Base-by-base conservation (phyloP, 2,797 vertebrate species). In the Alouatta caraya region DNA sequence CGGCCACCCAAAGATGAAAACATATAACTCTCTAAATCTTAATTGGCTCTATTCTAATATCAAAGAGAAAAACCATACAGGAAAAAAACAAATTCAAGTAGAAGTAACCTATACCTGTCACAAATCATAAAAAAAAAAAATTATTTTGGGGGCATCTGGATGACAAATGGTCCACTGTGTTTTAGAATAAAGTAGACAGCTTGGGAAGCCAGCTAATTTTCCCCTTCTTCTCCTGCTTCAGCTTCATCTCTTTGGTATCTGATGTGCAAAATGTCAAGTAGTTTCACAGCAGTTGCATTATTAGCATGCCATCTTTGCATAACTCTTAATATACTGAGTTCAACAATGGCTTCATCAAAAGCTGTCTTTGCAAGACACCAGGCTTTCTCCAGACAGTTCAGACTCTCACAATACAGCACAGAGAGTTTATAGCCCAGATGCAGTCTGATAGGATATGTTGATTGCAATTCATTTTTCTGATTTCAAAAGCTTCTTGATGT, bases 221-320 rank as follows among this genome's bases (percentile, higher is more conserved):
- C 48, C 10, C 44, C 19, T n/a, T 81, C 85, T 33, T 64, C 44
- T 81, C 17, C 46, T n/a, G 3, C 24, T 73, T 88, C 15, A 12
- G 17, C 30, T 52, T 67, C 10, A 4, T 42, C 5, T 73, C 42
- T 46, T 73, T 76, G 24, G n/a, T 48, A 75, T 76, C 30, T 10
- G 15, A 44, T 30, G 22, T 91, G 15, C 5, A 89, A 59, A 80
- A 78, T 98, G 99, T 99, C 99, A 99, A 99, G 98, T 99, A 99
- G 99, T 99, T 99, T 99, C 99, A 99, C 98, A 99, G 99, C 99
- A 99, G 99, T 98, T 99, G 99, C 99, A 99, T 99, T 99, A 99
- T 99, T 99, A 99, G 99, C 90, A 99, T 99, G 98, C 99, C 99
- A 99, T 99, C 99, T 99, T 99, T 99, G 98, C 99, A 99, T 44